Conservation (phyloP, 1,140 invertebrate species). For the Rhopalosiphum padi region DNA sequence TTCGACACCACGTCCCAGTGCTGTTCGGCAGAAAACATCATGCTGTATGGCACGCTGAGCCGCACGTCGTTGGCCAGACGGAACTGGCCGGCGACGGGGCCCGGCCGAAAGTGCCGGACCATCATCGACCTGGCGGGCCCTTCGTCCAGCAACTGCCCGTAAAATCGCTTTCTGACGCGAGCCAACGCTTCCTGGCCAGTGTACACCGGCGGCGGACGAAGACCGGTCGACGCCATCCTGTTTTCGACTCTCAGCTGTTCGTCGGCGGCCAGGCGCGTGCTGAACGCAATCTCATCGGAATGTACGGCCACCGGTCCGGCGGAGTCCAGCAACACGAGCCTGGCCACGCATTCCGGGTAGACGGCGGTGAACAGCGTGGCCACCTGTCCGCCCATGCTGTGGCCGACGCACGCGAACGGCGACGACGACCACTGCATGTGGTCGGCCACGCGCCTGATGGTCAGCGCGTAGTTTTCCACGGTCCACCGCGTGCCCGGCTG, state of each 20-base stretch:
- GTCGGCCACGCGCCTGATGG: conserved; percentile 76
- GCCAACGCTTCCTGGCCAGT: conserved; percentile 69
- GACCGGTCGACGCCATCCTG: conserved; percentile 58
- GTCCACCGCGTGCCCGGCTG: conserved; percentile 76
- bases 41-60: conserved; percentile 59
- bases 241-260: conserved; percentile 54
- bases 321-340: conserved; percentile 75
- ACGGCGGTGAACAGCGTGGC: conserved; percentile 79
- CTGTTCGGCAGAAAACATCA: conserved; percentile 60
- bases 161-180: conserved; percentile 72
- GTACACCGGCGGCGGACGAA: conserved; percentile 61
- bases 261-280: conserved; percentile 62
- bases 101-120: conserved; percentile 71
- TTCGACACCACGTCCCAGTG: conserved; percentile 58
- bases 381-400: conserved; percentile 80
- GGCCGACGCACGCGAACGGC: conserved; percentile 76
- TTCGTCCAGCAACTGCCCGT: conserved; percentile 65
- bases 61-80: conserved; percentile 63
- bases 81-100: conserved; percentile 62
- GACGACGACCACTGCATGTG: conserved; percentile 76
- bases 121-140: conserved; percentile 73
- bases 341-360: conserved; percentile 76
- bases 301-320: conserved; percentile 55
- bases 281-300: conserved; percentile 50
- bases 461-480: conserved; percentile 72